Percentiles rank a stretch among this genome's conserved stretches.
These are phyloP conservation scores for Eupithecia vulgata DNA, from an alignment of 2,888 invertebrate species.

Conservation along the genomic window DNA sequence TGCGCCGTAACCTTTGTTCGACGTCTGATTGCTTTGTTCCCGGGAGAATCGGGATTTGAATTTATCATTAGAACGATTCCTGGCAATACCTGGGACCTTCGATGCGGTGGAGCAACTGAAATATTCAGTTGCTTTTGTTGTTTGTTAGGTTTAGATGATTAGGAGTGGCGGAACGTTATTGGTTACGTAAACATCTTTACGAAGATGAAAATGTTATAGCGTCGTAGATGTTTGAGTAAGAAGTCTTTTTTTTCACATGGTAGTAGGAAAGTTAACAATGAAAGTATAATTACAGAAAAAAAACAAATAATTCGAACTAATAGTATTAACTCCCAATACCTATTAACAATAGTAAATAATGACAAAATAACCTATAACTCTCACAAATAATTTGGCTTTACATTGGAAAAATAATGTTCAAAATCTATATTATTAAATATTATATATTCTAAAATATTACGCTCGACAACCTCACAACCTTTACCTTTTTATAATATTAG, in stretches of 20 bases:
- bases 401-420: no score
- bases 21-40: conserved; percentile 78
- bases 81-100: conserved; percentile 56
- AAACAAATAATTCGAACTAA: not conserved
- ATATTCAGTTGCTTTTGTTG: conserved; percentile 70
- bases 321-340: no score
- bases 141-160: conserved; percentile 58
- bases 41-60: conserved; percentile 74
- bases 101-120: conserved; percentile 64
- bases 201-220: conserved; percentile 1
- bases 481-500: no score
- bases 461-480: no score
- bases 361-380: no score
- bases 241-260: not conserved
- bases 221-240: not conserved
- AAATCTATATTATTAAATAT: no score
- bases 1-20: conserved; percentile 70
- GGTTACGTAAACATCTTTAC: not conserved
- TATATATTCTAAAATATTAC: no score
- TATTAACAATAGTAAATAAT: no score
- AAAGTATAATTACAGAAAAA: not conserved
- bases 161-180: conserved; percentile 45
- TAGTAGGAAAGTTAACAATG: not conserved
- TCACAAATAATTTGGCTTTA: no score
- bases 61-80: conserved; percentile 75